Base-by-base conservation (phyloP, 1,140 invertebrate species). In the Drosophila sp. region DNA sequence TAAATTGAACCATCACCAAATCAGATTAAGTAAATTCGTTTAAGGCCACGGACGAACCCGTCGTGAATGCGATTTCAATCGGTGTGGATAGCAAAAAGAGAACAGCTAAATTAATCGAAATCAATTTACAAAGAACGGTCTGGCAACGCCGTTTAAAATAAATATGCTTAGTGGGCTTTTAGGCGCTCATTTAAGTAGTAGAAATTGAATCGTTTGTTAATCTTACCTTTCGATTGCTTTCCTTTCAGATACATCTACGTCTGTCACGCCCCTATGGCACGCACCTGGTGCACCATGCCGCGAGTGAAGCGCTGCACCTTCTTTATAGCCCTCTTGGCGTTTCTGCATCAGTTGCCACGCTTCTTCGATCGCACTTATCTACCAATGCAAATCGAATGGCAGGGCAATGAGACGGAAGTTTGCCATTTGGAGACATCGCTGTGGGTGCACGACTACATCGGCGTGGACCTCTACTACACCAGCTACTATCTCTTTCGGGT, bases 401-500 rank as follows among this genome's bases (percentile, higher is more conserved):
- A 95, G 11, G 94, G 95, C 0, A 90, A 94, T 47, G 90, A 92
- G 56, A 94, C 94, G 63, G 91, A 94, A 73, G 94, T 95, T 1
- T 95, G 95, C 87, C 92, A 93, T 76, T 92, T 93, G 62, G 86
- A 92, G 55, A 93, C 93, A 44, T 94, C 95, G 1, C 70, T 93
- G 4, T 97, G 96, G 96, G 95, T 97, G 17, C 89, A 92, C 35
- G 87, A 95, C 6, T 93, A 93, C 27, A 79, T 96, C 3, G 95
- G 95, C 0, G 90, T 94, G 40, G 94, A 96, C 84, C 91, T 95
- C 1, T 98, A 98, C 92, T 98, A 95, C 92, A 95, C 95, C 33
- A 92, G 94, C 1, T 98, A 97, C 92, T 98, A 94, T 91, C 94
- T 95, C 80, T 98, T 98, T 91, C 94, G 98, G 3, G 96, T 98